These are phyloP conservation scores for Geotrupes spiniger DNA, from an alignment of 2,888 invertebrate genomes.

Conservation along the genomic window DNA sequence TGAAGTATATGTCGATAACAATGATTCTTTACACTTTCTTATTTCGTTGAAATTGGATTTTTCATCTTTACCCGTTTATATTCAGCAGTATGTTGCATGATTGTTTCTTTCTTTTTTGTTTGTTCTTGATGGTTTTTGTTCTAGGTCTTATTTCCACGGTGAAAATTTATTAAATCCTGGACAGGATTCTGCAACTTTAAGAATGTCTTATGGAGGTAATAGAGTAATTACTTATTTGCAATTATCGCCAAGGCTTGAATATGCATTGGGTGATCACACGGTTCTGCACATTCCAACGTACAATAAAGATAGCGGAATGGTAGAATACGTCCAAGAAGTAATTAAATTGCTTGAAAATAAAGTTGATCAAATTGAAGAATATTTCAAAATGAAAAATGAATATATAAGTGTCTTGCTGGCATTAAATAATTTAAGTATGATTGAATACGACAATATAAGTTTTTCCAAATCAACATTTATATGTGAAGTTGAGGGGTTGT, in stretches of 20 bases:
- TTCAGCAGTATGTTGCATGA: slow-evolving; percentile 34
- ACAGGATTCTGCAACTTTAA: neutral
- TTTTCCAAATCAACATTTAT: slow-evolving; percentile 56
- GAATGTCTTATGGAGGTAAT: slow-evolving; percentile 14
- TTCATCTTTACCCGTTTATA: slow-evolving; percentile 57
- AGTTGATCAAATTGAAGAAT: slow-evolving; percentile 43
- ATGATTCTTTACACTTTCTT: slow-evolving; percentile 60
- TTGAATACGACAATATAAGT: slow-evolving; percentile 53
- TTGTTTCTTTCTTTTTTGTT: slow-evolving; percentile 2
- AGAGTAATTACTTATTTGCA: slow-evolving; percentile 49
- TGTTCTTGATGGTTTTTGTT: slow-evolving; percentile 5
- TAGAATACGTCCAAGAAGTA: slow-evolving; percentile 59
- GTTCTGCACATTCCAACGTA: slow-evolving; percentile 51
- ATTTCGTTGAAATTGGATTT: slow-evolving; percentile 65
- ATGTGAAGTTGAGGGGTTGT: slow-evolving; percentile 61
- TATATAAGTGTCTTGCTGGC: slow-evolving; percentile 50
- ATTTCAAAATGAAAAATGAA: slow-evolving; percentile 50
- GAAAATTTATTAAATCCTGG: slow-evolving; percentile 3
- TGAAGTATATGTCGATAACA: slow-evolving; percentile 61
- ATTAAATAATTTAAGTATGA: slow-evolving; percentile 46
- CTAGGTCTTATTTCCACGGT: neutral
- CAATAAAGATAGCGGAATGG: slow-evolving; percentile 46
- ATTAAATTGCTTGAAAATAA: slow-evolving; percentile 55
- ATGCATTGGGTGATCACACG: slow-evolving; percentile 48
- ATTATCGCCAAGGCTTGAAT: slow-evolving; percentile 54